Conservation (phyloP, 2,113 vertebrate species). For the Planiliza haematocheilus region DNA sequence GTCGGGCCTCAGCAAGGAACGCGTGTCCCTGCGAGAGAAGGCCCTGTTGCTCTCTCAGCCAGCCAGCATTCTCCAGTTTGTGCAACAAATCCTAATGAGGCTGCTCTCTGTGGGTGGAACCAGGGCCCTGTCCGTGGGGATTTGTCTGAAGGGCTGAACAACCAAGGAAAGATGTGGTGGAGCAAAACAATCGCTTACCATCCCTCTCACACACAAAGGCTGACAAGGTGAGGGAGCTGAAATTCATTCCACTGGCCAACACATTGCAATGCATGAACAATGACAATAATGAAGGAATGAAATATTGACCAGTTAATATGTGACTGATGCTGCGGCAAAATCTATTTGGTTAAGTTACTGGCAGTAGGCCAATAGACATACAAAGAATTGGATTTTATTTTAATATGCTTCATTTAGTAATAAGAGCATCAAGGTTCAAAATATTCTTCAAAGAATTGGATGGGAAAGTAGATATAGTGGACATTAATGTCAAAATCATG, state of each 20-base stretch:
- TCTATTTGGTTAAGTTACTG: conserved; percentile 20
- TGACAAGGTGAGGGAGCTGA: conserved; percentile 17
- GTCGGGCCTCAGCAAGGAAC: conserved; percentile 65
- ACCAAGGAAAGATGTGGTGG: conserved; percentile 42
- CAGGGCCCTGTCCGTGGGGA: conserved; percentile 45
- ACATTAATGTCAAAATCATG: conserved; percentile 10
- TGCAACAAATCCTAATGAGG: conserved; percentile 77
- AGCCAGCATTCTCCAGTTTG: conserved; percentile 55
- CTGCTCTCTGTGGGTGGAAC: conserved; percentile 62
- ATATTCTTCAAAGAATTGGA: no score
- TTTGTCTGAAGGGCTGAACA: conserved; percentile 59
- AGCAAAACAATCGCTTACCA: conserved; percentile 32
- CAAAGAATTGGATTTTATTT: not conserved
- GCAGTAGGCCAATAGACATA: conserved; percentile 10
- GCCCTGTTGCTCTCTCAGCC: conserved; percentile 43
- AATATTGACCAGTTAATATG: conserved; percentile 1
- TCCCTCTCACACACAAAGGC: conserved; percentile 18
- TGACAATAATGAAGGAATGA: not conserved
- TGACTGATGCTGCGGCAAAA: conserved; percentile 2
- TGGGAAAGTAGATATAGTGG: no score
- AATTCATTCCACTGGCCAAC: conserved; percentile 16
- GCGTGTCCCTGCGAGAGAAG: conserved; percentile 55
- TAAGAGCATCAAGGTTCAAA: not conserved
- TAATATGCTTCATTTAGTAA: no score
- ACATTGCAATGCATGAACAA: conserved; percentile 11